These are phyloP conservation scores for Apeira syringaria DNA, from an alignment of 2,888 invertebrate species.

Conservation along the genomic window DNA sequence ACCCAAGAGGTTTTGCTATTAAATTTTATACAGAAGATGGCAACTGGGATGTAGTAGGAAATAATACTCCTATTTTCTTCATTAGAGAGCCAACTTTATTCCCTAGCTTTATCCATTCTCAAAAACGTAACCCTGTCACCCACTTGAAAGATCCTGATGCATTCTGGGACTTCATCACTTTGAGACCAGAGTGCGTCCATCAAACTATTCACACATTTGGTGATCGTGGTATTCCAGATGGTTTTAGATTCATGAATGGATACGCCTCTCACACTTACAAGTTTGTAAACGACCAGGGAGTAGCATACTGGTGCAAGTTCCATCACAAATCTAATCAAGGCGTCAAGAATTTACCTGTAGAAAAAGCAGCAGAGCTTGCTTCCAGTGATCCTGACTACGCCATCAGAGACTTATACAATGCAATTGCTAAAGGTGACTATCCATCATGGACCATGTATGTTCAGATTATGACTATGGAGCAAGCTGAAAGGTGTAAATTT, in stretches of 20 bases:
- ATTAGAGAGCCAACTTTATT: constrained; percentile 95
- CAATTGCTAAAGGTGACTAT: constrained; percentile 89
- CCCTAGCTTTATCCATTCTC: constrained; percentile 97
- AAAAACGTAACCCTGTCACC: constrained; percentile 97
- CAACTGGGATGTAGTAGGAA: constrained; percentile 96
- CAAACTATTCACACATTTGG: constrained; percentile 93
- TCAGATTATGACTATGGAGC: constrained; percentile 94
- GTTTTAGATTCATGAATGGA: constrained; percentile 96
- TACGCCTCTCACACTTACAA: constrained; percentile 98
- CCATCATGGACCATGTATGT: constrained; percentile 93
- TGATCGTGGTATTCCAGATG: constrained; percentile 97
- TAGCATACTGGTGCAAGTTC: constrained; percentile 94
- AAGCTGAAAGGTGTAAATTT: constrained; percentile 90
- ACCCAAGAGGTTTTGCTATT: constrained; percentile 96
- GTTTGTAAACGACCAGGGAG: constrained; percentile 90
- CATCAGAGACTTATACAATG: constrained; percentile 94
- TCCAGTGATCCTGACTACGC: constrained; percentile 94
- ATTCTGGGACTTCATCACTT: constrained; percentile 97
- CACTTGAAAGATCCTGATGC: constrained; percentile 96
- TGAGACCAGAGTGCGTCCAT: constrained; percentile 94
- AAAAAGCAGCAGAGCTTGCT: constrained; percentile 87
- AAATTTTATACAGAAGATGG: constrained; percentile 97
- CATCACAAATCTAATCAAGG: constrained; percentile 97
- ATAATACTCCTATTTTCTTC: constrained; percentile 97
- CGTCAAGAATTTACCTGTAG: constrained; percentile 89